Evolutionary conservation across 2,888 invertebrate species (phyloP).

Genomic region (Pterostichus madidus): DNA sequence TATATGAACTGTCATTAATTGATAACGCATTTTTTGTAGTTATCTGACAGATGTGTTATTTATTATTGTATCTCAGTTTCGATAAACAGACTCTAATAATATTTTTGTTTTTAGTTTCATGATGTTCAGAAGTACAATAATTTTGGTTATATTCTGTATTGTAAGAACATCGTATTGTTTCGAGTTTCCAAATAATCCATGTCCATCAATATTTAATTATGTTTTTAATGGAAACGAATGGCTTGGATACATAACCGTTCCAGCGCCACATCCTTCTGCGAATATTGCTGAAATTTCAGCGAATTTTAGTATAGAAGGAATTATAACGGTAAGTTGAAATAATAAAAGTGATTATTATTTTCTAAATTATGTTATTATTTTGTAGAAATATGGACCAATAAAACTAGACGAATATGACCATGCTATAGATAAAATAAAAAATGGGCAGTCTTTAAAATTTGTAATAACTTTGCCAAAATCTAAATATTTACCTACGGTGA

Average conservation of each 20-base stretch:
- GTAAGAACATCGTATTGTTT: too few species aligned
- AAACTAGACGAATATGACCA: conserved; percentile 9
- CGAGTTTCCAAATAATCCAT: conserved; percentile 28
- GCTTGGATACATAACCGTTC: conserved; percentile 25
- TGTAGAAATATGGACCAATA: conserved; percentile 14
- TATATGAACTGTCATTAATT: too few species aligned
- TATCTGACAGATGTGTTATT: too few species aligned
- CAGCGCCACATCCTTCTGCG: neutral
- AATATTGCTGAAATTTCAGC: conserved; percentile 3
- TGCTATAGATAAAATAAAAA: conserved; percentile 6
- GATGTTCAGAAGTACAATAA: neutral
- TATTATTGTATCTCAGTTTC: too few species aligned
- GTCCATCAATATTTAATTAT: conserved; percentile 23
- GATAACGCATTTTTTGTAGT: too few species aligned
- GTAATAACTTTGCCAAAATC: conserved; percentile 17
- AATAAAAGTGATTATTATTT: too few species aligned
- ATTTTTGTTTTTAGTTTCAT: conserved; percentile 10
- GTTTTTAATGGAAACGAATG: conserved; percentile 7
- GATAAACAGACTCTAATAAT: neutral
- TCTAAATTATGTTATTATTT: conserved; percentile 12
- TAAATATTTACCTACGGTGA: conserved; percentile 40
- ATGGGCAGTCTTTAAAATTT: conserved; percentile 19
- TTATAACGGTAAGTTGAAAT: neutral
- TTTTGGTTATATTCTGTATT: too few species aligned
- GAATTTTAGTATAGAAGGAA: conserved; percentile 12